phyloP scores from a whole-genome alignment of 2,888 invertebrate genomes.

The Halictus ligatus region DNA sequence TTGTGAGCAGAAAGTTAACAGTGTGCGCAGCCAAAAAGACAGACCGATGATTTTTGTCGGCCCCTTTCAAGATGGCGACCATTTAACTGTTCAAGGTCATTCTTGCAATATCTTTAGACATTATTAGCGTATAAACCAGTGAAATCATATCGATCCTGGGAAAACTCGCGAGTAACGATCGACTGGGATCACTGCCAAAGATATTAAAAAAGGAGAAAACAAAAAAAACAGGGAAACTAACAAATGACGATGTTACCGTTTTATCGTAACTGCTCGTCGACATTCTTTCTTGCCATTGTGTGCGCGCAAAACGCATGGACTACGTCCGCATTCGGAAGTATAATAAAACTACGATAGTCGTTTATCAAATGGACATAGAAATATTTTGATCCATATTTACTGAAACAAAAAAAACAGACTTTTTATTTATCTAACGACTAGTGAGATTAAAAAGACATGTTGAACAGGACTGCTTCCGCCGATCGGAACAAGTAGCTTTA shows the following conservation, averaged over 20 bases:
- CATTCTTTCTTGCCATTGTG: conserved; percentile 59
- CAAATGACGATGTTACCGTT: conserved; percentile 36
- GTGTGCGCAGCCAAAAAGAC: conserved; percentile 17
- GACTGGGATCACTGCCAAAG: conserved; percentile 79
- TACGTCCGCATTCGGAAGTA: conserved; percentile 37
- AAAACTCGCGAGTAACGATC: conserved; percentile 56
- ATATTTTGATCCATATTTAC: conserved; percentile 61
- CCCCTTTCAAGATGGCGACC: conserved; percentile 31
- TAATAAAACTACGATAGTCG: conserved; percentile 38
- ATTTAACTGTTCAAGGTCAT: conserved; percentile 27
- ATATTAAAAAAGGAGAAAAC: conserved; percentile 38
- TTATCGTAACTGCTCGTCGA: conserved; percentile 50
- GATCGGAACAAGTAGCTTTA: conserved; percentile 48
- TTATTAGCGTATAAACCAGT: conserved; percentile 46
- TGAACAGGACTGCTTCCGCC: conserved; percentile 50
- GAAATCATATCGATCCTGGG: conserved; percentile 57
- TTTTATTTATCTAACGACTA: conserved; percentile 58
- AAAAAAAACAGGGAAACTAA: conserved; percentile 14
- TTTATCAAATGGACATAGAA: conserved; percentile 48
- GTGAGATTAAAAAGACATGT: conserved; percentile 34
- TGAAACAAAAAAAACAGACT: conserved; percentile 39
- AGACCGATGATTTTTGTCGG: conserved; percentile 36
- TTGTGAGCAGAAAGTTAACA: conserved; percentile 7
- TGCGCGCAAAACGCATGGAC: conserved; percentile 29
- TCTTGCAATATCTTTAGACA: conserved; percentile 45